Conservation (phyloP, 2,888 invertebrate species). For the Meliscaeva auricollis region DNA sequence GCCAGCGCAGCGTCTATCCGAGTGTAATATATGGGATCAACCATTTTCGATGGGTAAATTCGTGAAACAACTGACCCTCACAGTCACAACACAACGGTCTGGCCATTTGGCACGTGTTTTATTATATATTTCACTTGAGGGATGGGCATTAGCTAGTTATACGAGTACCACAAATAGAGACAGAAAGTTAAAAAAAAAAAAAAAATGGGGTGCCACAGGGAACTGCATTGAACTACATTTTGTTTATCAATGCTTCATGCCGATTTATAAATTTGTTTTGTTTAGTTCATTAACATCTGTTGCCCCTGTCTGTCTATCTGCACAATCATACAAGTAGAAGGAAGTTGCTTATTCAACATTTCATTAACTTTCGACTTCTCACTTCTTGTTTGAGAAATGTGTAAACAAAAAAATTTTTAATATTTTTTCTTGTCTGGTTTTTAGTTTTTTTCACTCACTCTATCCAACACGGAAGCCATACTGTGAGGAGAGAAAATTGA, state of each 20-base stretch:
- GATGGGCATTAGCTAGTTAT: slow-evolving; percentile 8
- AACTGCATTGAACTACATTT: slow-evolving; percentile 59
- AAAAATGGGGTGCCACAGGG: slow-evolving; percentile 65
- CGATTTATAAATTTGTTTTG: slow-evolving; percentile 53
- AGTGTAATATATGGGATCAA: slow-evolving; percentile 10
- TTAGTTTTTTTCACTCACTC: not conserved
- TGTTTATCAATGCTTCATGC: slow-evolving; percentile 56
- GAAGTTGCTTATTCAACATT: slow-evolving; percentile 39
- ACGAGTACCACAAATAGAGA: not conserved
- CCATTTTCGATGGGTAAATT: slow-evolving; percentile 48
- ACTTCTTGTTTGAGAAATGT: slow-evolving; percentile 39
- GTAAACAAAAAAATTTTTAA: slow-evolving; percentile 62
- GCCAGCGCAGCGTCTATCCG: not conserved
- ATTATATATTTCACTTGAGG: slow-evolving; percentile 40
- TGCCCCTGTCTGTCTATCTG: slow-evolving; percentile 42
- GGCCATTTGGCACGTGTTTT: slow-evolving; percentile 65
- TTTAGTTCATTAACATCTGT: slow-evolving; percentile 69
- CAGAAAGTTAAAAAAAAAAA: slow-evolving; percentile 25
- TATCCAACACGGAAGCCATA: slow-evolving; percentile 26
- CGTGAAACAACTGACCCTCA: slow-evolving; percentile 73
- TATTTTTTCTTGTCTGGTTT: slow-evolving; percentile 7
- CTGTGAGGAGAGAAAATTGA: slow-evolving; percentile 27
- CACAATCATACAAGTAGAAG: not conserved
- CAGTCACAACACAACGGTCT: slow-evolving; percentile 17
- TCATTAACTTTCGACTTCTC: slow-evolving; percentile 63